phyloP scores from a whole-genome alignment of 2,797 vertebrate genomes.

The Notolepis coatsorum region DNA sequence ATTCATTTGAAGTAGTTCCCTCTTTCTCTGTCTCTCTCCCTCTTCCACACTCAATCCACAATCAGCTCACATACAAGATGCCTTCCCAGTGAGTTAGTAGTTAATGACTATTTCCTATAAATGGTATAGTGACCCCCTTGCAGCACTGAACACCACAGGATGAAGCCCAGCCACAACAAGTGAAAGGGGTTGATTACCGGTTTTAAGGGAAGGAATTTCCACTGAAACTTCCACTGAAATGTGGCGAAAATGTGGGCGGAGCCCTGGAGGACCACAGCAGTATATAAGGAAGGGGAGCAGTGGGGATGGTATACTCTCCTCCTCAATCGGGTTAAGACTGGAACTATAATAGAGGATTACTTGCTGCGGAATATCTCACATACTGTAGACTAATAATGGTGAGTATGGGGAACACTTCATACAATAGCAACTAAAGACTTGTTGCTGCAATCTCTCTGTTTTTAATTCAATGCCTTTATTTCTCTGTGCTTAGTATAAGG shows the following conservation, averaged over 20 bases:
- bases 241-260: slow-evolving; percentile 57
- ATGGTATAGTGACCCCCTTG: no score
- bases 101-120: no score
- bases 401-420: slow-evolving; percentile 21
- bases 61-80: no score
- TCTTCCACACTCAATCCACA: not conserved
- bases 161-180: not conserved
- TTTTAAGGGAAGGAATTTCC: slow-evolving; percentile 66
- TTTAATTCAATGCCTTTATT: not conserved
- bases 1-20: not conserved
- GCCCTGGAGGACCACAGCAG: not conserved
- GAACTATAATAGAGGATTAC: slow-evolving; percentile 5
- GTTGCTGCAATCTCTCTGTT: not conserved
- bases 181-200: no score
- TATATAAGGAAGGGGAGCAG: slow-evolving; percentile 47
- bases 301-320: slow-evolving; percentile 30
- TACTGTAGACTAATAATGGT: slow-evolving; percentile 64
- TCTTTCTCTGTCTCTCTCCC: not conserved
- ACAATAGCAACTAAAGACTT: no score
- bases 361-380: not conserved
- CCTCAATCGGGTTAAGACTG: not conserved
- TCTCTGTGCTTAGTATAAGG: not conserved
- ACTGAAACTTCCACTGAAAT: slow-evolving; percentile 47
- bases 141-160: not conserved
- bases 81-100: no score